Conservation (phyloP, 2,888 invertebrate species). For the Tenthredo scrophulariae region DNA sequence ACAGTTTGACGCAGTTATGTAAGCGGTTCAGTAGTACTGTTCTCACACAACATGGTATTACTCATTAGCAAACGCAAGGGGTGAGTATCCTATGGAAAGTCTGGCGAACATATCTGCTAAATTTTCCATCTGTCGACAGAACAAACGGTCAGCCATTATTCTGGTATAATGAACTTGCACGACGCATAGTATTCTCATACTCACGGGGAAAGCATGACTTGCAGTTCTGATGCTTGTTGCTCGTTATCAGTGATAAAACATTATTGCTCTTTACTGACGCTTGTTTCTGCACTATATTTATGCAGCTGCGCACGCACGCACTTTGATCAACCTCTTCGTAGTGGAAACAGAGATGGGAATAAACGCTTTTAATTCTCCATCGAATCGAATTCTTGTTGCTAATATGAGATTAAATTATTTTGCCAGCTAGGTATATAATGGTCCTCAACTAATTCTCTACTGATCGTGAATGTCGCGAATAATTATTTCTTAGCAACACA, state of each 20-base stretch:
- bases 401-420: background rate
- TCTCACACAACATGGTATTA: background rate
- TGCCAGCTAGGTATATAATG: background rate
- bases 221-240: background rate
- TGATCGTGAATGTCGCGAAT: background rate
- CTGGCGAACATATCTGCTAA: background rate
- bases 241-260: background rate
- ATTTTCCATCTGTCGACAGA: background rate
- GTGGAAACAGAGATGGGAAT: background rate
- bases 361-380: background rate
- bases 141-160: background rate
- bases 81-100: background rate
- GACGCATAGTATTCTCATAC: background rate
- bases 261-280: background rate
- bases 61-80: background rate
- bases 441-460: background rate
- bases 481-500: background rate
- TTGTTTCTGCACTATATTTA: background rate
- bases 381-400: background rate
- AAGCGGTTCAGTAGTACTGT: background rate
- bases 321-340: slow-evolving; percentile 1
- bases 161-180: background rate
- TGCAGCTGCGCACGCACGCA: background rate
- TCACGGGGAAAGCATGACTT: background rate
- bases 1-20: background rate